Base-by-base conservation (phyloP, 2,113 vertebrate genomes). In the Polypterus bichir region DNA sequence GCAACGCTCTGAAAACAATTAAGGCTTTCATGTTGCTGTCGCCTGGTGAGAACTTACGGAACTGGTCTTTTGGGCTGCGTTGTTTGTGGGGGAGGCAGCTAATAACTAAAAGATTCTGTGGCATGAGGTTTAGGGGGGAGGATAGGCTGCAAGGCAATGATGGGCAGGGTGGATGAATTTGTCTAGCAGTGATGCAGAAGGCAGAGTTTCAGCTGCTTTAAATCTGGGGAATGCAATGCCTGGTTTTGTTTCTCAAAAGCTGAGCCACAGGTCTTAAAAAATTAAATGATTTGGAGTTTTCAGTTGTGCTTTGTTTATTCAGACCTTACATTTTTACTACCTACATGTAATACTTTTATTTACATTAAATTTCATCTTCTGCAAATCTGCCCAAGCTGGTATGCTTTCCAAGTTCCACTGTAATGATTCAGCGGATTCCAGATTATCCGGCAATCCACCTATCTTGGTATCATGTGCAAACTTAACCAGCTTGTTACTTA, bases 1-100 rank as follows among this genome's bases (percentile, higher is more conserved):
- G 65, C 49, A 60, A 46, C 61, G 62, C 67, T 69, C 63, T 70
- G 68, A 70, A 71, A 72, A 68, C 73, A 74, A 72, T 74, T 74
- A 69, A 70, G 65, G 49, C 64, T 70, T 65, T 63, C 65, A 66
- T 62, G 65, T 54, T 48, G 61, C 68, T 45, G 62, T 49, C 67
- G 66, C 70, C 67, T 51, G 70, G 65, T 59, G 70, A 51, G 65
- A 63, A 68, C 49, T 66, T 69, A 55, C 68, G 66, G 68, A 58
- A 57, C 63, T 69, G 64, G 49, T 54, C 64, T 59, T 57, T 54
- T 56, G 5, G 55, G 59, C 44, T 54, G 45, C 52, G 27, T 58
- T 54, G 65, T 61, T 63, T 66, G 49, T 46, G 54, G 46, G 68
- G 69, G 63, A 64, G 57, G 64, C 61, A 56, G 64, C 59, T 48